Evolutionary conservation across 1,140 invertebrate species (phyloP), one percentile per base, ranked within the genome.

Genomic region (Tribolium castaneum): DNA sequence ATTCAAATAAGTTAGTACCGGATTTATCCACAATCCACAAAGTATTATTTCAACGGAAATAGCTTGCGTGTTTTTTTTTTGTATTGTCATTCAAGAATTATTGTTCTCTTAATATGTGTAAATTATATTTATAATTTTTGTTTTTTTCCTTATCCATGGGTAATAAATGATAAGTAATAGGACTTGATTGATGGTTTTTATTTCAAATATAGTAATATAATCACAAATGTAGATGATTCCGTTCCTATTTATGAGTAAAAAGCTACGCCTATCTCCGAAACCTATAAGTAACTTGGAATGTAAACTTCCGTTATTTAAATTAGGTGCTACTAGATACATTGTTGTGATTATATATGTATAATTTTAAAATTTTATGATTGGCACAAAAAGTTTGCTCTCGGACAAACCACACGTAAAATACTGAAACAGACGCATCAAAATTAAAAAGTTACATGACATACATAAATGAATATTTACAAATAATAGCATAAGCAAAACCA

Each of bases 21-120:
- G 85, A 86, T 80, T 78, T 87, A 30, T 82, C 81, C 56, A 87
- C 86, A 30, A 87, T 87, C 70, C 86, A 87, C 66, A 87, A 87
- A 80, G 86, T 87, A 50, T 80, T 87, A 59, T 87, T 87, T 80
- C 84, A 86, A 79, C 81, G 82, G 81, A 85, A 85, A 54, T 84
- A 81, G 70, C 7, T 54, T 45, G 22, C 10, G 71, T 52, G 12
- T 7, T 30, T 56, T 75, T 14, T 25, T 59, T 59, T 22, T 59
- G 19, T 59, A 59, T 59, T 52, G 39, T 59, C 54, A 22, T 59
- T 19, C 6, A 54, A 54, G 7, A 30, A 30, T 1, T 54, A 19
- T 54, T 16, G 13, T 16, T 59, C 16, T 2, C 51, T 1, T 52
- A 45, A 10, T 52, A 19, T 7, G 12, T 52, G 16, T 52, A 52